phyloP scores from a whole-genome alignment of 2,797 vertebrate species.

The Phalanger gymnotis region DNA sequence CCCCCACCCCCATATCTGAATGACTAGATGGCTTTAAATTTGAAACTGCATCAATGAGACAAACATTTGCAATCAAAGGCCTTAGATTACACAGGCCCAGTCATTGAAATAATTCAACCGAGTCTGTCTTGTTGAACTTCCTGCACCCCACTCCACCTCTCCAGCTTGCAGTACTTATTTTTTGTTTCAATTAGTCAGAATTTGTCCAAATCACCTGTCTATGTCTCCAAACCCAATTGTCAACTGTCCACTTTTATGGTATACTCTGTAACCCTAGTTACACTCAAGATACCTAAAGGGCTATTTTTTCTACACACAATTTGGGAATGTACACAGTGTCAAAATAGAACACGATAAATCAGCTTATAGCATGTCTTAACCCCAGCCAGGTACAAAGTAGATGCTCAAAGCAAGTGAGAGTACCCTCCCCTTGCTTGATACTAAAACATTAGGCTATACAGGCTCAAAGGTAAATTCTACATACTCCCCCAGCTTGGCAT shows the following conservation, averaged over 20 bases:
- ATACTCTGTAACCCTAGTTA: slow-evolving; percentile 1
- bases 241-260: background rate
- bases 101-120: slow-evolving; percentile 30
- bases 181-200: background rate
- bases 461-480: background rate
- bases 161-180: background rate
- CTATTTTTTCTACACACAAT: slow-evolving; percentile 30
- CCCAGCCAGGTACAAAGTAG: slow-evolving; percentile 35
- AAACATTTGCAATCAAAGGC: slow-evolving; percentile 15
- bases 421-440: background rate
- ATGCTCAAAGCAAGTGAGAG: background rate
- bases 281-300: background rate
- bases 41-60: background rate
- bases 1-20: slow-evolving; percentile 29
- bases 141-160: background rate
- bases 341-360: background rate
- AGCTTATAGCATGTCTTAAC: slow-evolving; percentile 16
- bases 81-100: background rate
- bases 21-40: slow-evolving; percentile 20
- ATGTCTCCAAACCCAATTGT: background rate
- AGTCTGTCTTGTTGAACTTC: background rate
- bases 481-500: background rate
- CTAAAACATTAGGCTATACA: background rate
- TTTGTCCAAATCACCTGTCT: background rate
- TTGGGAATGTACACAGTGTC: slow-evolving; percentile 34